Percentiles rank a stretch among this genome's conserved stretches.
phyloP scores from a whole-genome alignment of 2,113 vertebrate species.

The Coregonus clupeaformis region DNA sequence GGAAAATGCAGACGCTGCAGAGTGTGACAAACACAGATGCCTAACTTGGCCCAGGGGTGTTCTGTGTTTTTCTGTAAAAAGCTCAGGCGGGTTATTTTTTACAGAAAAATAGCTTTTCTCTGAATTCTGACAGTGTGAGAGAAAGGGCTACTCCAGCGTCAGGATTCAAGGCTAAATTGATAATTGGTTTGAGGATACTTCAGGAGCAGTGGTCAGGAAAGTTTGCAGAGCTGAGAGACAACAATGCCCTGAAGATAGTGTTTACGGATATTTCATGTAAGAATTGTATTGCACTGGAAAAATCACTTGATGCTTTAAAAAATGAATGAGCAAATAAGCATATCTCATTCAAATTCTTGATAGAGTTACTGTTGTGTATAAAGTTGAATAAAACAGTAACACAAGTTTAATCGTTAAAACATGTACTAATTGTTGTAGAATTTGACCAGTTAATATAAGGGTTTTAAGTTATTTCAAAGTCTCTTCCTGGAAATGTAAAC shows the following conservation, averaged over 20 bases:
- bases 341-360: too few species aligned
- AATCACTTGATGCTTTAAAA: too few species aligned
- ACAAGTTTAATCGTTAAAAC: background rate
- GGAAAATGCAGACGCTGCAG: background rate
- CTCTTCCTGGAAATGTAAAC: slow-evolving; percentile 20
- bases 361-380: too few species aligned
- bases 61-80: background rate
- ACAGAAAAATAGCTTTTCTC: too few species aligned
- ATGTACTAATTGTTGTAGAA: background rate
- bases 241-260: too few species aligned
- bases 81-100: background rate
- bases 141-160: background rate
- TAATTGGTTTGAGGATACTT: background rate
- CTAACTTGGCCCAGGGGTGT: background rate
- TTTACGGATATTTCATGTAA: too few species aligned
- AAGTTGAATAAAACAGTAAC: too few species aligned
- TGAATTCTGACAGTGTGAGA: too few species aligned
- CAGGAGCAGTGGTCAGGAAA: background rate
- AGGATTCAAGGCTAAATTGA: background rate
- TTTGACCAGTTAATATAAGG: background rate
- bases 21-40: background rate
- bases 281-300: too few species aligned
- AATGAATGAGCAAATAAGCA: too few species aligned
- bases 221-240: background rate
- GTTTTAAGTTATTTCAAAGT: background rate